Conservation (phyloP, 2,113 vertebrate genomes). For the Pluvialis apricaria region DNA sequence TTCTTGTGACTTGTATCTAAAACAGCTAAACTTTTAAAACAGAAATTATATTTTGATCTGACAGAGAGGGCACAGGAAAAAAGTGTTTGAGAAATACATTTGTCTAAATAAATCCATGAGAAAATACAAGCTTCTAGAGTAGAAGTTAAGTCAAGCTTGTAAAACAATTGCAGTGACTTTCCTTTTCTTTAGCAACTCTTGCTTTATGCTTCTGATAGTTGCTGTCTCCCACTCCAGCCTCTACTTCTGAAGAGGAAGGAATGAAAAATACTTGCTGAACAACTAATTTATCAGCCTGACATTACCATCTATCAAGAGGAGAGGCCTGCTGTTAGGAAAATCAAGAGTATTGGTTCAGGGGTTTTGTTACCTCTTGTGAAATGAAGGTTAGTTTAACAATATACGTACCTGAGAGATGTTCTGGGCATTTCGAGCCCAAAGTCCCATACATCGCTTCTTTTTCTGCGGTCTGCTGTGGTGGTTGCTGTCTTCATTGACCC, state of each 20-base stretch:
- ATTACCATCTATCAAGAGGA: conserved; percentile 19
- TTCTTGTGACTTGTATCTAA: neutral
- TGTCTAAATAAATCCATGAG: neutral
- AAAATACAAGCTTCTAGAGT: neutral
- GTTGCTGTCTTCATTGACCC: neutral
- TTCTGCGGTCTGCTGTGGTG: neutral
- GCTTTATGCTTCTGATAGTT: neutral
- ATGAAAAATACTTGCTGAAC: neutral
- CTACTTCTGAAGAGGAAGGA: neutral
- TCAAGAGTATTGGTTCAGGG: conserved; percentile 29
- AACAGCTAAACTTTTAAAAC: neutral
- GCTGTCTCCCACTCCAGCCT: neutral
- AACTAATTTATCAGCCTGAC: conserved; percentile 46
- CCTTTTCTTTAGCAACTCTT: neutral
- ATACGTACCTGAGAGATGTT: neutral
- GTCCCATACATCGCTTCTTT: neutral
- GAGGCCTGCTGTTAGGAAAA: conserved; percentile 30
- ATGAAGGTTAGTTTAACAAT: conserved; percentile 7
- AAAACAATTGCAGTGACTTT: neutral
- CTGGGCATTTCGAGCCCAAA: neutral
- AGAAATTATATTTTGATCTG: neutral
- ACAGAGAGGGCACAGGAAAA: neutral
- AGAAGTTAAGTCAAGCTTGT: neutral
- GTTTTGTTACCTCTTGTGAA: conserved; percentile 22
- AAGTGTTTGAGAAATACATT: neutral